phyloP scores from a whole-genome alignment of 2,888 invertebrate genomes.

The Mythimna pallens region DNA sequence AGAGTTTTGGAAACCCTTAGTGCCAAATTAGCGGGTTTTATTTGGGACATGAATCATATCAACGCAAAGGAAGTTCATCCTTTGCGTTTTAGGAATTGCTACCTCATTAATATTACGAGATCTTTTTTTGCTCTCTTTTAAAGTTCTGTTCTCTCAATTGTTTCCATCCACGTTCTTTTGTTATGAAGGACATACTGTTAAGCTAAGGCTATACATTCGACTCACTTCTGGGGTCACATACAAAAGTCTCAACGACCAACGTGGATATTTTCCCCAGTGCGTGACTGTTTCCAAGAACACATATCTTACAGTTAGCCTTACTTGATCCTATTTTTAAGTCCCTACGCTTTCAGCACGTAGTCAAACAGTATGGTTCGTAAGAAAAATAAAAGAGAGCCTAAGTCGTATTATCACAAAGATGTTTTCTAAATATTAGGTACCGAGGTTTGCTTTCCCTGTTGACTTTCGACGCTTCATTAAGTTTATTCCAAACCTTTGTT shows the following conservation, averaged over 20 bases:
- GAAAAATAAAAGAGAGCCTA: conserved; percentile 71
- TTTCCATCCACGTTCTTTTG: not conserved
- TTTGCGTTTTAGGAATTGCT: not conserved
- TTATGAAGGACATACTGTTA: not conserved
- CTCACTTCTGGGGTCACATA: conserved; percentile 46
- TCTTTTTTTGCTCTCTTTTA: not conserved
- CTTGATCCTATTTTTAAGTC: conserved; percentile 55
- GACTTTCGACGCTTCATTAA: conserved; percentile 82
- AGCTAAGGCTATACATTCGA: conserved; percentile 20
- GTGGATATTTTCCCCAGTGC: conserved; percentile 52
- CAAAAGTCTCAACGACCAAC: conserved; percentile 44
- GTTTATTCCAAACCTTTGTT: conserved; percentile 79
- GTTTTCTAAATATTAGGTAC: conserved; percentile 75
- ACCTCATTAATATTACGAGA: not conserved
- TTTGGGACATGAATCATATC: no score
- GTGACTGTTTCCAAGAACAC: conserved; percentile 54
- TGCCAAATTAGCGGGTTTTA: not conserved
- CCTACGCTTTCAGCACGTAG: conserved; percentile 57
- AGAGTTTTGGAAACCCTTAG: not conserved
- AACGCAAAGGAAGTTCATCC: not conserved
- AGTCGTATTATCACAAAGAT: conserved; percentile 73
- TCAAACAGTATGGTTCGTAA: conserved; percentile 61
- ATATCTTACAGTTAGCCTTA: conserved; percentile 57
- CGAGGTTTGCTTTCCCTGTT: conserved; percentile 74
- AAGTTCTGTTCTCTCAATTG: not conserved